Evolutionary conservation across 2,888 invertebrate genomes (phyloP).

Genomic region (Eurytoma adleriae): DNA sequence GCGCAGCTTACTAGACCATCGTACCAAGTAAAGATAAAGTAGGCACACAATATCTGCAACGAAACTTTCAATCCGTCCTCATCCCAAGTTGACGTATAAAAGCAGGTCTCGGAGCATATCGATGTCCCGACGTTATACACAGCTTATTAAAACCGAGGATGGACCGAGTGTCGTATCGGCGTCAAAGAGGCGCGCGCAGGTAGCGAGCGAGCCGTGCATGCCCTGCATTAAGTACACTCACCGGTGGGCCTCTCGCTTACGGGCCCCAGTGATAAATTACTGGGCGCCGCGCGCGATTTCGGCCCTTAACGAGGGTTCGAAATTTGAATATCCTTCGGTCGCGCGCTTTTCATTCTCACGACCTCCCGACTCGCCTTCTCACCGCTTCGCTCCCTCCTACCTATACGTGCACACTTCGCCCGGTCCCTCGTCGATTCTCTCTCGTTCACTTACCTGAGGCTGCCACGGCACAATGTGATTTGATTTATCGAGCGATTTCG

Average conservation of each 20-base stretch:
- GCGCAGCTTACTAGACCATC: no score
- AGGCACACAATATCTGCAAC: no score
- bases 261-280: constrained; percentile 73
- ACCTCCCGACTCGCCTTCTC: constrained; percentile 48
- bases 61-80: no score
- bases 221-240: background rate
- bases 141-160: constrained; percentile 37
- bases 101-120: constrained; percentile 15
- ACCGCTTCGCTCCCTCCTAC: constrained; percentile 29
- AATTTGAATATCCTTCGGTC: constrained; percentile 73
- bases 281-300: constrained; percentile 70
- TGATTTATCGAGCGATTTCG: constrained; percentile 72
- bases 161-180: constrained; percentile 34
- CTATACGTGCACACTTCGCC: constrained; percentile 50
- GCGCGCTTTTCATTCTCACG: constrained; percentile 71
- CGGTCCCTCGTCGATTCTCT: constrained; percentile 59
- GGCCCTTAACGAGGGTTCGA: constrained; percentile 71
- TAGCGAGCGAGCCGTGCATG: constrained; percentile 7
- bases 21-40: no score
- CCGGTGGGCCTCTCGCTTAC: constrained; percentile 58
- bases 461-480: constrained; percentile 69
- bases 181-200: constrained; percentile 40
- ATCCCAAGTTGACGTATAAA: background rate
- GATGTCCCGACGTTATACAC: constrained; percentile 29
- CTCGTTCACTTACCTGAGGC: constrained; percentile 57